Evolutionary conservation across 2,888 invertebrate genomes (phyloP).

Genomic region (Dicyrtomina minuta): DNA sequence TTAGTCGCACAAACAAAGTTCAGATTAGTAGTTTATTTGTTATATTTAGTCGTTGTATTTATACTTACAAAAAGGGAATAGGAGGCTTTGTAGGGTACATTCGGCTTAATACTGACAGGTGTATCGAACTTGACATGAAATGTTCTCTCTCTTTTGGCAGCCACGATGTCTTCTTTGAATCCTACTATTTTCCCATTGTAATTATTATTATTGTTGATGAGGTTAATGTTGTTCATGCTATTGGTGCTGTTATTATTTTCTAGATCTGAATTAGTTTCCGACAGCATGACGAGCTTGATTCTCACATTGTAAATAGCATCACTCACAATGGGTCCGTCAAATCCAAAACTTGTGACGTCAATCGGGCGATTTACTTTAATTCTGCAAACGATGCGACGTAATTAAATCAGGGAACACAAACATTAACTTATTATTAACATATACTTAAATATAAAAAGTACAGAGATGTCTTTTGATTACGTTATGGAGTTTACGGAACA

Average conservation of each 20-base stretch:
- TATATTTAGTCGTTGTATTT: too few relatives aligned
- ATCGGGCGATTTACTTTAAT: slow-evolving; percentile 19
- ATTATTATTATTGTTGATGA: too few relatives aligned
- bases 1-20: too few relatives aligned
- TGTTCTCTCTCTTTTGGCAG: slow-evolving; percentile 24
- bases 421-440: too few relatives aligned
- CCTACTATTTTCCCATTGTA: too few relatives aligned
- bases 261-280: background rate
- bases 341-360: slow-evolving; percentile 20
- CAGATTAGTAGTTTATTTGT: too few relatives aligned
- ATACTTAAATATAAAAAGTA: too few relatives aligned
- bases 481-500: too few relatives aligned
- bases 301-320: slow-evolving; percentile 19
- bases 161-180: slow-evolving; percentile 8
- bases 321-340: slow-evolving; percentile 25
- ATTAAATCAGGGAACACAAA: too few relatives aligned
- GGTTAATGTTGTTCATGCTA: background rate
- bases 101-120: slow-evolving; percentile 17
- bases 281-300: background rate
- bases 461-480: too few relatives aligned
- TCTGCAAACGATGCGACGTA: background rate
- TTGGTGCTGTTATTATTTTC: background rate
- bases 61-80: too few relatives aligned
- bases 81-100: slow-evolving; percentile 12
- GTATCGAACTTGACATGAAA: slow-evolving; percentile 30